Evolutionary conservation across 2,888 invertebrate species (phyloP).

Genomic region (Sinhomidia bicolor): DNA sequence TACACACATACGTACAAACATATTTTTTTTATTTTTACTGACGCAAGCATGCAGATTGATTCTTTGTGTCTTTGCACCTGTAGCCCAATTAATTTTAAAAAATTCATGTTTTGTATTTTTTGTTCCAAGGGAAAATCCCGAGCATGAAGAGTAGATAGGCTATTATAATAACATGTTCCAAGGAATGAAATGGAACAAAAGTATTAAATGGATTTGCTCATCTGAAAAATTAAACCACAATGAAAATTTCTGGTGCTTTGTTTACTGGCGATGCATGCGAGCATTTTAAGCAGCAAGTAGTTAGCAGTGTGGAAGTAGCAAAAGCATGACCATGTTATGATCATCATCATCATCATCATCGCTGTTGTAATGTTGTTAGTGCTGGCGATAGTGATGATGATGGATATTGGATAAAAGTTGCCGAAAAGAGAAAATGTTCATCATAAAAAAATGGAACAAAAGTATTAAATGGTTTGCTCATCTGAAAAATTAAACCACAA

Average conservation of each 20-base stretch:
- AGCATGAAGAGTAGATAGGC: too few species aligned
- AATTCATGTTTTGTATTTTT: neutral
- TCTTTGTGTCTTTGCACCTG: neutral
- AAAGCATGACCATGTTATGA: neutral
- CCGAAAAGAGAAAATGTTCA: slow-evolving; percentile 67
- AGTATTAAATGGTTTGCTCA: neutral
- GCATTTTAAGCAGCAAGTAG: neutral
- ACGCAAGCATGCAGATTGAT: neutral
- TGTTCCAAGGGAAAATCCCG: neutral
- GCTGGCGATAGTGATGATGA: slow-evolving; percentile 11
- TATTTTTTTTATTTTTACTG: too few species aligned
- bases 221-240: neutral
- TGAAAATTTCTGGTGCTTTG: neutral
- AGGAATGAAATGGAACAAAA: neutral
- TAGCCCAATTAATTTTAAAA: neutral
- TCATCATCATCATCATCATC: neutral
- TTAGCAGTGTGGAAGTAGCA: neutral
- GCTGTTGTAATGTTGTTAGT: slow-evolving; percentile 11
- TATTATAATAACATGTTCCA: neutral
- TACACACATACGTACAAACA: too few species aligned
- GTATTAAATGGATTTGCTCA: too few species aligned
- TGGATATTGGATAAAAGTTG: slow-evolving; percentile 60
- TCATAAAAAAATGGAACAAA: slow-evolving; percentile 66
- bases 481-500: neutral
- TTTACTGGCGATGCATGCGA: neutral